Conservation (phyloP, 2,113 vertebrate genomes). For the Hydropotes inermis region DNA sequence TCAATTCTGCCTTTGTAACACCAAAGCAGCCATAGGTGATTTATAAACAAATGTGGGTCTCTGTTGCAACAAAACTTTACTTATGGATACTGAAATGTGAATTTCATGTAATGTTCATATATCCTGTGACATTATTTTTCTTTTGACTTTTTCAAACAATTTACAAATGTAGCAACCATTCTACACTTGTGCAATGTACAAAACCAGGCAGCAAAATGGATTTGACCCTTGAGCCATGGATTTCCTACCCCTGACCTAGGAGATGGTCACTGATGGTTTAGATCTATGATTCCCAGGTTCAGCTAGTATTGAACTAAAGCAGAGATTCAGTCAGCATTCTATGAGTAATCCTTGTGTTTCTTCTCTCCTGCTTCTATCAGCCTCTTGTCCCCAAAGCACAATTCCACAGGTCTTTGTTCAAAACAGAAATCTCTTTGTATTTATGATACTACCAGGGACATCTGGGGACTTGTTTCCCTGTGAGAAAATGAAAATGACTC, state of each 20-base stretch:
- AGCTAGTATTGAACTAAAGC: neutral
- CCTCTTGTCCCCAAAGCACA: neutral
- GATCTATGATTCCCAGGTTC: neutral
- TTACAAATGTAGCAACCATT: neutral
- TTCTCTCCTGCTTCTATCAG: neutral
- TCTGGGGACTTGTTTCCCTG: slow-evolving; percentile 45
- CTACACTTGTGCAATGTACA: neutral
- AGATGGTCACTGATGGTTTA: neutral
- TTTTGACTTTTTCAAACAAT: neutral
- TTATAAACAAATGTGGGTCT: neutral
- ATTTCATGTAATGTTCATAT: neutral
- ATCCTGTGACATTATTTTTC: neutral
- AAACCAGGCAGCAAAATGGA: neutral
- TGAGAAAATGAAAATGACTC: slow-evolving; percentile 60
- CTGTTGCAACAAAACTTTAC: neutral
- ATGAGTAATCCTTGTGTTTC: neutral
- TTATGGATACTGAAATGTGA: neutral
- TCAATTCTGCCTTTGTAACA: neutral
- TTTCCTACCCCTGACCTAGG: neutral
- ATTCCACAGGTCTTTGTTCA: neutral
- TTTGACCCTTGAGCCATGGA: neutral
- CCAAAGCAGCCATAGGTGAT: neutral
- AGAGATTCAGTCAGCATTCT: neutral
- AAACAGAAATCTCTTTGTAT: slow-evolving; percentile 13
- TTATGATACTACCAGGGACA: neutral